These are phyloP conservation scores for Eilema depressum DNA, from an alignment of 2,888 invertebrate genomes.

Conservation along the genomic window DNA sequence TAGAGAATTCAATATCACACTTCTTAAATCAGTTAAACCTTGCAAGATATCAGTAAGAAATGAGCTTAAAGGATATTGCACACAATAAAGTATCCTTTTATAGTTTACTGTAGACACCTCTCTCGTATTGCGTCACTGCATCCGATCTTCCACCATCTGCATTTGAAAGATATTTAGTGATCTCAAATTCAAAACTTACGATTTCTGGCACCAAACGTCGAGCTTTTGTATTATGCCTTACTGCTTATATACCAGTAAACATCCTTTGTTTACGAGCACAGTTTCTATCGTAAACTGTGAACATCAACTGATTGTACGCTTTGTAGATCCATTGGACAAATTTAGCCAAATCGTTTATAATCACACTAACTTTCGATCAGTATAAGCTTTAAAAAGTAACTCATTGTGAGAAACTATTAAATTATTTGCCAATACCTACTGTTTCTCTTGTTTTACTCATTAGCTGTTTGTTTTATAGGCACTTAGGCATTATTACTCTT, in stretches of 20 bases:
- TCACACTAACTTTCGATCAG: slow-evolving; percentile 14
- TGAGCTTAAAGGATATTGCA: too few species aligned
- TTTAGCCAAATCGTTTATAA: slow-evolving; percentile 19
- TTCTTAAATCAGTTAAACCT: too few species aligned
- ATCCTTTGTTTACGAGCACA: not conserved
- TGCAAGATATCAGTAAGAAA: too few species aligned
- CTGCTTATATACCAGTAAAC: too few species aligned
- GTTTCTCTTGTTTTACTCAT: not conserved
- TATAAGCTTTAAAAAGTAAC: slow-evolving; percentile 10
- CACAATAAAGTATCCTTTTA: too few species aligned
- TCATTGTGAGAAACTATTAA: slow-evolving; percentile 7
- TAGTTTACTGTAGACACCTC: not conserved
- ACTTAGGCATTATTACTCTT: slow-evolving; percentile 3
- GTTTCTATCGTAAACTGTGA: not conserved
- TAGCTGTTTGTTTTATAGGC: not conserved
- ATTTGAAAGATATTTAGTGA: not conserved
- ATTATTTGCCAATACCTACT: slow-evolving; percentile 10
- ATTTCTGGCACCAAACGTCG: not conserved
- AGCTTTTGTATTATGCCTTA: not conserved
- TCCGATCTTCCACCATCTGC: not conserved
- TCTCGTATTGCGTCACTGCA: not conserved
- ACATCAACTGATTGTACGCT: not conserved
- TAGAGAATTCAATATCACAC: too few species aligned
- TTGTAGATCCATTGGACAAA: not conserved
- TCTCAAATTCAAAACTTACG: not conserved